These are phyloP conservation scores for Aphidius gifuensis DNA, from an alignment of 1,140 invertebrate species.

Conservation along the genomic window DNA sequence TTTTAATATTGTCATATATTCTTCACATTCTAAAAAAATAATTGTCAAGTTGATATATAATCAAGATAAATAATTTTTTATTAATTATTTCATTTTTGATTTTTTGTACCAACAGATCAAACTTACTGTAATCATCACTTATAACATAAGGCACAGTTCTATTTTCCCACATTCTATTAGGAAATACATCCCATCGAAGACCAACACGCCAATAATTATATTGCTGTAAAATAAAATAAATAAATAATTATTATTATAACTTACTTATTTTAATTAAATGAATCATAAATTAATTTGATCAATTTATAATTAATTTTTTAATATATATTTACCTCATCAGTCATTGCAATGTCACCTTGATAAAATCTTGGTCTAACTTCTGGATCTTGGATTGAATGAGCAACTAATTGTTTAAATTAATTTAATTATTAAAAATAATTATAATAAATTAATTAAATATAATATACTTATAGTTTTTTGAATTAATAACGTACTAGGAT, in stretches of 20 bases:
- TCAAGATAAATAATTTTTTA: too few species aligned
- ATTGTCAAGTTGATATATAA: slow-evolving; percentile 6
- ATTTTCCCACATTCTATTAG: slow-evolving; percentile 62
- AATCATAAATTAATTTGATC: background rate
- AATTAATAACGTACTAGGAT: slow-evolving; percentile 47
- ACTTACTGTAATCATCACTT: slow-evolving; percentile 60
- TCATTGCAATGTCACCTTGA: slow-evolving; percentile 67
- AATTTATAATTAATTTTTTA: slow-evolving; percentile 1
- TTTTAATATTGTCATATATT: slow-evolving; percentile 60
- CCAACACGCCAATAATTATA: slow-evolving; percentile 61
- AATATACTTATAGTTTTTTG: slow-evolving; percentile 39
- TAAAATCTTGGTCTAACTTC: slow-evolving; percentile 66
- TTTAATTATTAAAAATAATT: background rate
- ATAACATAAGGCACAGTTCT: slow-evolving; percentile 61
- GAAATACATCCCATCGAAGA: slow-evolving; percentile 64
- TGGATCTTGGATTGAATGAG: slow-evolving; percentile 54
- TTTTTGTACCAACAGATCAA: too few species aligned
- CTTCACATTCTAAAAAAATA: slow-evolving; percentile 57
- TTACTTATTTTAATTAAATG: too few species aligned
- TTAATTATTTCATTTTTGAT: too few species aligned
- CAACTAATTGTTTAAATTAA: background rate
- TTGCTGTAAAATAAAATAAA: too few species aligned
- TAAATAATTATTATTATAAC: too few species aligned
- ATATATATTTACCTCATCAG: slow-evolving; percentile 43
- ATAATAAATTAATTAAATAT: background rate